A percentile compares a stretch with the other conserved stretches of the same genome.
These are phyloP conservation scores for Sitophilus oryzae DNA, from an alignment of 1,140 invertebrate genomes.

Conservation along the genomic window DNA sequence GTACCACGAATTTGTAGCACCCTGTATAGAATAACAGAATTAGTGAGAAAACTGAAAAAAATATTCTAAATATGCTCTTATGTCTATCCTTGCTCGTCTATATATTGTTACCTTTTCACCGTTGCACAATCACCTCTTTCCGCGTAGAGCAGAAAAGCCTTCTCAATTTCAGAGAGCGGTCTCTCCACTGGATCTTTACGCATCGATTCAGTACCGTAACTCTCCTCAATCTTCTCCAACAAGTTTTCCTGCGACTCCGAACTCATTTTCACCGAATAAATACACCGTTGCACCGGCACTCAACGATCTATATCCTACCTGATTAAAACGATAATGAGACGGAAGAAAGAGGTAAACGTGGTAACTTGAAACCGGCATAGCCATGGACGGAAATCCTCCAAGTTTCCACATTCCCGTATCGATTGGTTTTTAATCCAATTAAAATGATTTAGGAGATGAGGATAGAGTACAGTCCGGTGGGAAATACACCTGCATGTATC, in stretches of 20 bases:
- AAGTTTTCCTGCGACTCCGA: constrained; percentile 32
- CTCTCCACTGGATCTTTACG: constrained; percentile 51
- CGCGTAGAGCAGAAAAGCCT: constrained; percentile 76
- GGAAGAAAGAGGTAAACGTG: too few species aligned
- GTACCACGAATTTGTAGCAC: too few species aligned
- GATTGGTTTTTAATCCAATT: background rate
- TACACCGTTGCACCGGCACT: too few species aligned
- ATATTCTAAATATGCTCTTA: background rate
- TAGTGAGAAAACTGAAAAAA: background rate
- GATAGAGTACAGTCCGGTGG: background rate
- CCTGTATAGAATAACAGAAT: too few species aligned
- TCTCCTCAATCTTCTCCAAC: constrained; percentile 18
- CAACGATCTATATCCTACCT: too few species aligned
- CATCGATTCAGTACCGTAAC: constrained; percentile 5
- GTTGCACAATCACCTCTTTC: constrained; percentile 83
- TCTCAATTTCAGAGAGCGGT: constrained; percentile 70
- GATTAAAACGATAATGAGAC: too few species aligned
- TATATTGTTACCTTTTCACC: constrained; percentile 62
- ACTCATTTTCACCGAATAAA: background rate
- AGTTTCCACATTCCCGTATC: too few species aligned
- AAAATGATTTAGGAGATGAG: background rate
- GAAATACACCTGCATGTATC: too few species aligned
- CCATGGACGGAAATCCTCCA: background rate
- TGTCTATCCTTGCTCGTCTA: too few species aligned
- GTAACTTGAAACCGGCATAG: background rate